These are phyloP conservation scores for Eupeodes luniger DNA, from an alignment of 2,888 invertebrate genomes.

Conservation along the genomic window DNA sequence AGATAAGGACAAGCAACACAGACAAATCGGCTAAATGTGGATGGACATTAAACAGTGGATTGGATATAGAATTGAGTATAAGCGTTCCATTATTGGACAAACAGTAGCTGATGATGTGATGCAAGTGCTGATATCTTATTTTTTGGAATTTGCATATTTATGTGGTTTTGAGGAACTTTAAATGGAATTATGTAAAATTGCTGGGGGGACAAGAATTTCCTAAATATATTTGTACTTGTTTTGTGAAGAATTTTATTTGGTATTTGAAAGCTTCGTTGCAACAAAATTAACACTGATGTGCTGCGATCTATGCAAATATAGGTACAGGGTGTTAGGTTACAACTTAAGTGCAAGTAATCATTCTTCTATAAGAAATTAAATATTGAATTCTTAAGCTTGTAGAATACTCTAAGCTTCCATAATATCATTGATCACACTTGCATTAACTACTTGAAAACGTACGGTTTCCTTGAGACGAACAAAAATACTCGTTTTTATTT, in stretches of 20 bases:
- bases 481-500: too few relatives aligned
- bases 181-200: slow-evolving; percentile 50
- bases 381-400: too few relatives aligned
- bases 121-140: slow-evolving; percentile 58
- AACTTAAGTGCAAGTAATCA: too few relatives aligned
- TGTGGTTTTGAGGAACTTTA: slow-evolving; percentile 66
- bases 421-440: too few relatives aligned
- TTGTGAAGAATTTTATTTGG: neutral
- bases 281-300: too few relatives aligned
- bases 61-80: neutral
- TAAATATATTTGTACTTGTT: neutral
- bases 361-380: too few relatives aligned
- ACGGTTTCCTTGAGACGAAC: too few relatives aligned
- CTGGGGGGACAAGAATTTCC: neutral
- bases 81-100: neutral
- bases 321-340: too few relatives aligned
- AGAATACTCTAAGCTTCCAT: too few relatives aligned
- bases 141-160: slow-evolving; percentile 56
- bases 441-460: too few relatives aligned
- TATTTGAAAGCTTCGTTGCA: too few relatives aligned
- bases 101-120: slow-evolving; percentile 52
- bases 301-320: too few relatives aligned
- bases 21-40: slow-evolving; percentile 57
- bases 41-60: slow-evolving; percentile 39
- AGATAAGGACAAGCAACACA: slow-evolving; percentile 61